A percentile compares a stretch with the other conserved stretches of the same genome.
phyloP scores from a whole-genome alignment of 2,113 vertebrate species.

The Tetrao urogallus region DNA sequence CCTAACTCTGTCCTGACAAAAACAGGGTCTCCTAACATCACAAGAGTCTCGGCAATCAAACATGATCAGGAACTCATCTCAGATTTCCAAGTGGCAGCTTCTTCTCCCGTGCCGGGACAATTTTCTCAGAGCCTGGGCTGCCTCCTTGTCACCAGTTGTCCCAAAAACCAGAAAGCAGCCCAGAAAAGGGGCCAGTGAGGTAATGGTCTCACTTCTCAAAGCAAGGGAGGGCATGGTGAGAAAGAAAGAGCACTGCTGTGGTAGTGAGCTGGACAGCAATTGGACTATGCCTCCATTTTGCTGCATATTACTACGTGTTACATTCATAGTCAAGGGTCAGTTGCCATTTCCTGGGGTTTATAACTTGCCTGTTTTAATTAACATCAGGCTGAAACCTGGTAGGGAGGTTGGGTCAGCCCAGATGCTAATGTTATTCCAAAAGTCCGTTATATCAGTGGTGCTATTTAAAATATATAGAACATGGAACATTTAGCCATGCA shows the following conservation, averaged over 20 bases:
- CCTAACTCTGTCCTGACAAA: neutral
- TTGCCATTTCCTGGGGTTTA: conserved; percentile 88
- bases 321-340: conserved; percentile 85
- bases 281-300: conserved; percentile 77
- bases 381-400: conserved; percentile 82
- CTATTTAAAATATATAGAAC: conserved; percentile 72
- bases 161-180: neutral
- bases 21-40: neutral
- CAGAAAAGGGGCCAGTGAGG: neutral
- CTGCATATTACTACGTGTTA: conserved; percentile 82
- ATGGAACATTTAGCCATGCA: neutral
- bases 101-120: neutral
- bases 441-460: conserved; percentile 76
- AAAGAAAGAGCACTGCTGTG: conserved; percentile 66
- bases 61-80: neutral
- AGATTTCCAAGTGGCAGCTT: neutral
- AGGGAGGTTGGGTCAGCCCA: conserved; percentile 79
- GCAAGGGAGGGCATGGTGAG: conserved; percentile 54
- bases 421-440: conserved; percentile 85
- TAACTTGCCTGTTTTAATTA: conserved; percentile 88
- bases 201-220: conserved; percentile 29
- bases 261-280: conserved; percentile 72
- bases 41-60: neutral
- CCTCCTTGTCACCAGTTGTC: neutral
- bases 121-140: neutral